Evolutionary conservation across 1,140 invertebrate species (phyloP), one percentile per base, ranked within the genome.

Genomic region (Galleria mellonella): DNA sequence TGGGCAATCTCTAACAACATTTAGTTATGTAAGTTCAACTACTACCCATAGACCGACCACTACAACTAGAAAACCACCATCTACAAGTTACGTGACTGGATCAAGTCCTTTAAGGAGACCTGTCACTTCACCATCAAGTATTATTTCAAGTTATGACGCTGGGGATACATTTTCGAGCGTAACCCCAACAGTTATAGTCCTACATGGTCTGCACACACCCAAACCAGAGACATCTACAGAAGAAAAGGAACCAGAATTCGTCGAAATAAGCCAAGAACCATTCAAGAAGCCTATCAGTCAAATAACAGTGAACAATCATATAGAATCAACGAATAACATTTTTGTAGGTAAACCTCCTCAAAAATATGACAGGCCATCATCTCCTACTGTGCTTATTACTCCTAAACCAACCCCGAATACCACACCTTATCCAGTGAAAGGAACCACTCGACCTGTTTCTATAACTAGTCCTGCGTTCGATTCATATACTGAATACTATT

Each of bases 171-270:
- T 86, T 55, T 79, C 88, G 3, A 89, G 87, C 45, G 91, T 91
- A 8, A 91, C 91, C 6, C 92, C 92, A 5, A 93, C 92, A 0
- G 89, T 94, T 0, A 94, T 94, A 14, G 91, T 93, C 9, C 62
- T 94, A 2, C 89, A 89, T 8, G 89, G 55, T 42, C 62, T 73
- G 17, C 68, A 76, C 55, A 69, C 71, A 33, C 65, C 52, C 31
- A 77, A 76, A 44, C 77, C 83, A 11, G 65, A 67, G 8, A 11
- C 17, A 14, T 68, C 83, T 4, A 72, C 75, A 35, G 64, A 77
- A 49, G 81, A 86, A 40, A 83, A 68, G 40, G 66, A 70, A 33
- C 61, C 73, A 9, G 56, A 82, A 55, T 86, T 81, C 29, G 81
- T 86, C 9, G 76, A 86, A 64, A 81, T 86, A 53, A 82, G 83